Conservation (phyloP, 1,140 invertebrate genomes). For the Solenopsis invicta region DNA sequence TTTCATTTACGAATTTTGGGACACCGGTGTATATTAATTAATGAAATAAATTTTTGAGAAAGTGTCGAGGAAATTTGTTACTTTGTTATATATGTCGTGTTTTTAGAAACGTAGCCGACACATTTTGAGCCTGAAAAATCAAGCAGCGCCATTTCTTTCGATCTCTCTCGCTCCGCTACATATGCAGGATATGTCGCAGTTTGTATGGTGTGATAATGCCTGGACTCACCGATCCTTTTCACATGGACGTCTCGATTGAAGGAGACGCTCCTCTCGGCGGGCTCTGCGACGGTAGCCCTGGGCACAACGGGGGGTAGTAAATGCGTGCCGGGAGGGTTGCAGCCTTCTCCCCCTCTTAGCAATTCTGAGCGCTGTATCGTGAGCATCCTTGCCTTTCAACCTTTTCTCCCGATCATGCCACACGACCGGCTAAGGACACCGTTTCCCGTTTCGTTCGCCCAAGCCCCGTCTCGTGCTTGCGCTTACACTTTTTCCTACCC, state of each 20-base stretch:
- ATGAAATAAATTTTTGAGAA: background rate
- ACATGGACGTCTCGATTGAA: slow-evolving; percentile 96
- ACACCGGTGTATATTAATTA: background rate
- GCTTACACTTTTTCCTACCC: slow-evolving; percentile 46
- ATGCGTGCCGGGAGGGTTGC: slow-evolving; percentile 73
- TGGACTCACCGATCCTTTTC: slow-evolving; percentile 93
- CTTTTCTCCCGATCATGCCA: slow-evolving; percentile 81
- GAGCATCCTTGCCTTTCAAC: slow-evolving; percentile 87
- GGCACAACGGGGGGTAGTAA: slow-evolving; percentile 71
- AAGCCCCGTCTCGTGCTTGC: background rate
- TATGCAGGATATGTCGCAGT: slow-evolving; percentile 57
- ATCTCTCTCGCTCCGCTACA: slow-evolving; percentile 36
- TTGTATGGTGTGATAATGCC: slow-evolving; percentile 81
- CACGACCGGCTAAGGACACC: slow-evolving; percentile 36
- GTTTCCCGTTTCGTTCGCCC: slow-evolving; percentile 58
- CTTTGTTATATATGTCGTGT: background rate
- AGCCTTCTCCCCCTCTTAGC: slow-evolving; percentile 84
- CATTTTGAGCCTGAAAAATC: slow-evolving; percentile 17
- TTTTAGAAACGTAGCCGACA: slow-evolving; percentile 6
- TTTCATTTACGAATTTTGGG: too few relatives aligned
- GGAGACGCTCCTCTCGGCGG: slow-evolving; percentile 91
- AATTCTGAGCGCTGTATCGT: slow-evolving; percentile 88
- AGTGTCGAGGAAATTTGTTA: background rate
- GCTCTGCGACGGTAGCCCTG: slow-evolving; percentile 76
- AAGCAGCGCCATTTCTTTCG: slow-evolving; percentile 54